Evolutionary conservation across 2,797 vertebrate genomes (phyloP).

Genomic region (Okamejei kenojei): DNA sequence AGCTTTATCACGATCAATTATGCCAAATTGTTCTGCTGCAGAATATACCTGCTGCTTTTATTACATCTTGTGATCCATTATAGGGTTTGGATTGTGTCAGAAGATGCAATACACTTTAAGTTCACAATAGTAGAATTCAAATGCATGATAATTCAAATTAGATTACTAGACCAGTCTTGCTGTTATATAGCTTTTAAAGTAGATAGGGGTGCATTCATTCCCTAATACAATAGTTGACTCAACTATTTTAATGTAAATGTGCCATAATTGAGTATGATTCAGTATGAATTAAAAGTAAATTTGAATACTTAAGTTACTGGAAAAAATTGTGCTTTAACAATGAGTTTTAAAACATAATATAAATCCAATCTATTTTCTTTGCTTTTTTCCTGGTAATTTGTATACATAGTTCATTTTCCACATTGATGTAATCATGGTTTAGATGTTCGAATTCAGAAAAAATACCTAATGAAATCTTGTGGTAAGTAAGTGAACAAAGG

Average conservation of each 20-base stretch:
- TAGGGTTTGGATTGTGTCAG: conserved; percentile 3
- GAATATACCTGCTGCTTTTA: conserved; percentile 33
- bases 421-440: neutral
- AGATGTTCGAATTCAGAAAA: neutral
- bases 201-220: neutral
- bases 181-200: neutral
- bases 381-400: neutral
- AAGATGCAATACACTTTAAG: neutral
- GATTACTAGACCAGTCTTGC: neutral
- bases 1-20: conserved; percentile 24
- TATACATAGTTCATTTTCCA: neutral
- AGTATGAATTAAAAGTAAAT: neutral
- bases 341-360: neutral
- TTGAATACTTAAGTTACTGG: neutral
- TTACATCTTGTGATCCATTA: neutral
- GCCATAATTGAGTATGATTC: neutral
- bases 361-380: neutral
- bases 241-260: neutral
- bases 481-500: neutral
- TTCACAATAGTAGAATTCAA: conserved; percentile 10
- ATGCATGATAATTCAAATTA: neutral
- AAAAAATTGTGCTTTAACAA: neutral
- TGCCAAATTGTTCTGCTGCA: conserved; percentile 29
- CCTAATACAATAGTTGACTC: neutral
- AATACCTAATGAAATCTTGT: neutral